Conservation (phyloP, 2,888 invertebrate genomes). For the Frankliniella intonsa region DNA sequence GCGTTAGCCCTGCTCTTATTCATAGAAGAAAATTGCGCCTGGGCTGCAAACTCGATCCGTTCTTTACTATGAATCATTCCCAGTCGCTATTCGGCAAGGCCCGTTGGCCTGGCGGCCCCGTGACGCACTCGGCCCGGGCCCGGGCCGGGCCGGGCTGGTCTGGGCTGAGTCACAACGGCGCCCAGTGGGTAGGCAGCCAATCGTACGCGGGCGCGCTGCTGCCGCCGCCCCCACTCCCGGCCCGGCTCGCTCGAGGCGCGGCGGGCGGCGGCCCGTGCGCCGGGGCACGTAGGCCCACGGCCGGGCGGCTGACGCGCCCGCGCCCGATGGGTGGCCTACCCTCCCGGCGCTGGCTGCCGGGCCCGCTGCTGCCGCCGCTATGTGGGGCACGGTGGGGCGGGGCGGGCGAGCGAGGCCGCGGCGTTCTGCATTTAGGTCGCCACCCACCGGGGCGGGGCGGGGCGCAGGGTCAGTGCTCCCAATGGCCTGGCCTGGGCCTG, state of each 20-base stretch:
- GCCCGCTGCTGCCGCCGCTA: neutral
- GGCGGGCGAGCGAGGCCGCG: neutral
- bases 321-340: neutral
- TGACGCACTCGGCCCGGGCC: too few species aligned
- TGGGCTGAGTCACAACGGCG: constrained; percentile 31
- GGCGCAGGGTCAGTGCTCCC: constrained; percentile 4
- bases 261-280: neutral
- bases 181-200: constrained; percentile 7
- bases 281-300: constrained; percentile 2
- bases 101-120: neutral
- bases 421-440: constrained; percentile 11
- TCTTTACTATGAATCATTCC: too few species aligned
- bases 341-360: neutral
- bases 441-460: neutral
- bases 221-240: constrained; percentile 30
- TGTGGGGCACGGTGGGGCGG: neutral
- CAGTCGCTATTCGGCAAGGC: too few species aligned
- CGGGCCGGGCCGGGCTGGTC: too few species aligned
- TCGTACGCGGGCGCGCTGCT: constrained; percentile 28
- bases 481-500: neutral
- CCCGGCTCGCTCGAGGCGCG: neutral
- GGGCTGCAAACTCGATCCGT: too few species aligned
- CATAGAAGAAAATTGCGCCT: too few species aligned
- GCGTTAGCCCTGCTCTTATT: too few species aligned
- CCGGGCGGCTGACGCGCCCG: neutral